A percentile compares a stretch with the other conserved stretches of the same genome.
Conservation (phyloP, 2,888 invertebrate genomes). For the Dolomedes plantarius region DNA sequence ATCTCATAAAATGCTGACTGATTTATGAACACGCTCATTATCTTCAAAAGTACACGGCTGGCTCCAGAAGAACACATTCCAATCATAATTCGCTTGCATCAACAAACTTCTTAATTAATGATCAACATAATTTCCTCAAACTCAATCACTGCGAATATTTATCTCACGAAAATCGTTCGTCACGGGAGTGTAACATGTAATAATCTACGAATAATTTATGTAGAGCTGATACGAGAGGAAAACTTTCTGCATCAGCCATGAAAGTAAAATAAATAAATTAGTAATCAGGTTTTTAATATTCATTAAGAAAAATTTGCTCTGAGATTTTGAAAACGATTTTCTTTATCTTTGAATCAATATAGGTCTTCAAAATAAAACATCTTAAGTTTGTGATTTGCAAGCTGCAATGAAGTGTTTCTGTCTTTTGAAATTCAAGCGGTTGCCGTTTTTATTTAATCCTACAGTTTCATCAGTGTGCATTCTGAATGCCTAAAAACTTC, state of each 20-base stretch:
- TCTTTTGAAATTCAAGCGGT: not conserved
- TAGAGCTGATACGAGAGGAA: not conserved
- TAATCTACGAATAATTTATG: slow-evolving; percentile 14
- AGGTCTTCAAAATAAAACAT: not conserved
- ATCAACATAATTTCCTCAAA: slow-evolving; percentile 2
- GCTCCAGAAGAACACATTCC: no score
- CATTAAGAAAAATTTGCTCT: not conserved
- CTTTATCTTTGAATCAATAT: not conserved
- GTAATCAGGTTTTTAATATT: not conserved
- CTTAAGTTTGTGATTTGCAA: not conserved
- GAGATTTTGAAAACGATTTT: not conserved
- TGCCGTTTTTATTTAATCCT: not conserved
- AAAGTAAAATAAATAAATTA: not conserved
- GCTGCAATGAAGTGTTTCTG: not conserved
- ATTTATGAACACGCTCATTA: no score
- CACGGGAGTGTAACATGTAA: not conserved
- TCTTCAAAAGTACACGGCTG: no score
- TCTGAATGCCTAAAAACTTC: not conserved
- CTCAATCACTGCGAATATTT: not conserved
- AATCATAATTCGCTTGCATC: not conserved
- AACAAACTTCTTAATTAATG: not conserved
- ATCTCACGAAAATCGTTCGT: slow-evolving; percentile 9
- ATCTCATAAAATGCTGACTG: no score
- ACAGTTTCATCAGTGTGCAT: not conserved
- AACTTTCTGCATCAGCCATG: not conserved